Evolutionary conservation across 2,113 vertebrate genomes (phyloP), one percentile per base, ranked within the genome.

Genomic region (Tupaia chinensis): DNA sequence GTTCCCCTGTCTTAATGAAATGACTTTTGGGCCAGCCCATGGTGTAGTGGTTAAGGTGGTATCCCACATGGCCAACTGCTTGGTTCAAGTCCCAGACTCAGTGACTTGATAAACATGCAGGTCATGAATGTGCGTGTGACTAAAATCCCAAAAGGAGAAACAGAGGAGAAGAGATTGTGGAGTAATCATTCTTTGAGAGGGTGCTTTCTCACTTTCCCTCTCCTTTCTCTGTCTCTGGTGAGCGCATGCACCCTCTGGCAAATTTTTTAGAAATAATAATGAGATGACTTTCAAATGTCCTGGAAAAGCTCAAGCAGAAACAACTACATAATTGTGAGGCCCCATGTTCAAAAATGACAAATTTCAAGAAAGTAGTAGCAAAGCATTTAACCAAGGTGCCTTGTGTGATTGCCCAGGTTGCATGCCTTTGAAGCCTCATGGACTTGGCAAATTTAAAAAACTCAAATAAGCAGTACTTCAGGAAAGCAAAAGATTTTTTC

Each of bases 351-450:
- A 65, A 85, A 80, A 58, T 53, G 60, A 5, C 25, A 32, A n/a
- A 8, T 65, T 74, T 85, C n/a, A 65, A 44, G n/a, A 44, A 27
- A 15, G 0, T 17, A 58, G 29, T 29, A 17, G 14, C 14, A n/a
- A 54, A 70, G 58, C 8, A 2, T n/a, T 29, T 54, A 73, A 25
- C 13, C 56, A 25, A 29, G 6, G 15, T 12, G 11, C 53, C 19
- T 14, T 53, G 15, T 17, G 27, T 14, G 0, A 10, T 34, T 23
- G 25, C 16, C 44, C 29, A 5, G 32, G 11, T 6, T 34, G 2
- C 7, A n/a, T 1, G 8, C 58, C 65, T 1, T 0, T 7, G 29
- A 23, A 16, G 17, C 19, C 25, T 25, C 0, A 0, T 10, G 23
- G 29, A 29, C 76, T 79, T 73, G 54, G 53, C 27, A 7, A 84